These are phyloP conservation scores for Malthinus seriepunctatus DNA, from an alignment of 2,888 invertebrate species.

Conservation along the genomic window DNA sequence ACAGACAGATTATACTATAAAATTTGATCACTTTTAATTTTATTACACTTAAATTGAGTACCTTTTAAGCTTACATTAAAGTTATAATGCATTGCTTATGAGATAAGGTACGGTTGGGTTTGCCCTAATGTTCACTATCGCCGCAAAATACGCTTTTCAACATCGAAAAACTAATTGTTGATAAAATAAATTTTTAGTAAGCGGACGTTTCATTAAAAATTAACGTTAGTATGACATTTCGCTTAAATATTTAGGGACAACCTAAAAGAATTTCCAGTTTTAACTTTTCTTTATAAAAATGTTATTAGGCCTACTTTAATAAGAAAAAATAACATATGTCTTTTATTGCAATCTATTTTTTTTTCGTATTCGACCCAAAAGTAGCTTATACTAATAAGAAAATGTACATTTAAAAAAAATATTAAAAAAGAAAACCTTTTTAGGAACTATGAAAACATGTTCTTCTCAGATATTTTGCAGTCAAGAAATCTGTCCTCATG, in stretches of 20 bases:
- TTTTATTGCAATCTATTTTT: too few relatives aligned
- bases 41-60: conserved; percentile 7
- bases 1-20: too few relatives aligned
- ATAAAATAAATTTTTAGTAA: conserved; percentile 4
- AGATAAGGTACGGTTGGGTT: neutral
- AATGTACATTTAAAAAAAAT: too few relatives aligned
- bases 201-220: conserved; percentile 8
- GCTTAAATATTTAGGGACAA: conserved; percentile 9
- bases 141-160: neutral
- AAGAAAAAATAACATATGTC: too few relatives aligned
- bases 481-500: too few relatives aligned
- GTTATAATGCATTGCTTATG: conserved; percentile 17
- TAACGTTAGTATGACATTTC: conserved; percentile 6
- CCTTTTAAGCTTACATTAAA: conserved; percentile 4
- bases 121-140: neutral
- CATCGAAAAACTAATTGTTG: conserved; percentile 7
- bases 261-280: neutral
- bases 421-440: too few relatives aligned
- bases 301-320: too few relatives aligned
- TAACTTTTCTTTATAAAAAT: too few relatives aligned
- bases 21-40: conserved; percentile 4
- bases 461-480: too few relatives aligned
- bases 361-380: too few relatives aligned
- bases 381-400: too few relatives aligned
- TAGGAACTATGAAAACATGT: too few relatives aligned